phyloP scores from a whole-genome alignment of 2,888 invertebrate genomes.

The Eilema depressum region DNA sequence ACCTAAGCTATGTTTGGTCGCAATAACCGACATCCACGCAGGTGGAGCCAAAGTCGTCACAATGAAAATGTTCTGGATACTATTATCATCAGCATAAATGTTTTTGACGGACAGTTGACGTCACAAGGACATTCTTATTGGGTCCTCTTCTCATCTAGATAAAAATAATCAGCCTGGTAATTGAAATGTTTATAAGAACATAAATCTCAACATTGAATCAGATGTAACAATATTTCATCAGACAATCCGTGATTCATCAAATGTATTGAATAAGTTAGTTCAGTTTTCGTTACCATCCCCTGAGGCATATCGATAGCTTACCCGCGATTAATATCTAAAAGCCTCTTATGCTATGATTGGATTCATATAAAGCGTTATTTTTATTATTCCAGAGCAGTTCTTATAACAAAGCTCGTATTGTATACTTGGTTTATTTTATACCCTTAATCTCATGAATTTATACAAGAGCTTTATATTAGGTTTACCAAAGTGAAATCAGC shows the following conservation, averaged over 20 bases:
- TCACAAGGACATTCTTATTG: slow-evolving; percentile 2
- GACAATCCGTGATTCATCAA: not conserved
- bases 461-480: not conserved
- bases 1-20: too few relatives aligned
- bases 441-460: not conserved
- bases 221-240: not conserved
- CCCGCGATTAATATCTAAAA: slow-evolving; percentile 3
- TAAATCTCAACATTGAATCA: not conserved
- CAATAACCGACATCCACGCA: too few relatives aligned
- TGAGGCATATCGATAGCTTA: slow-evolving; percentile 2
- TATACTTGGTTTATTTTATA: not conserved
- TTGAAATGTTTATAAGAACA: not conserved
- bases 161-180: not conserved
- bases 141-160: not conserved
- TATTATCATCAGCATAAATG: not conserved
- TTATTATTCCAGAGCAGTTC: not conserved
- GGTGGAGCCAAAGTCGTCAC: not conserved
- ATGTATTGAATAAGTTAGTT: slow-evolving; percentile 5
- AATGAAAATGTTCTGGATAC: not conserved
- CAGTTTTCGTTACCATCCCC: not conserved
- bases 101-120: not conserved
- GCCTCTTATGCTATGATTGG: not conserved
- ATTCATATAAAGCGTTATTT: slow-evolving; percentile 1
- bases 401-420: slow-evolving; percentile 1
- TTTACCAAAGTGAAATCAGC: not conserved